phyloP scores from a whole-genome alignment of 2,113 vertebrate genomes.

The Ailuropoda melanoleuca region DNA sequence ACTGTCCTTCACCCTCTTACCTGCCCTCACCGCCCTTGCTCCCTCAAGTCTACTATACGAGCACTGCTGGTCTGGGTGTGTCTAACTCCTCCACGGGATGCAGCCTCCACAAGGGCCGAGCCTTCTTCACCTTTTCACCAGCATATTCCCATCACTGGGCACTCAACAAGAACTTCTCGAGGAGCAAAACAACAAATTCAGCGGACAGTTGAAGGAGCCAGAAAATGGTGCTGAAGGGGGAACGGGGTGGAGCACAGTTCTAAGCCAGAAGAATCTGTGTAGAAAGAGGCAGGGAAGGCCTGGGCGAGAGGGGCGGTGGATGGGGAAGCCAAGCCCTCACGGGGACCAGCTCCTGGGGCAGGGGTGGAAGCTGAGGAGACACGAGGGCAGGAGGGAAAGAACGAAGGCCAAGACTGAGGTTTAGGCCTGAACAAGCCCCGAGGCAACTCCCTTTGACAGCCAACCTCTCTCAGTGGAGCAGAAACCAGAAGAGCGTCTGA shows the following conservation, averaged over 20 bases:
- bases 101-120: not conserved
- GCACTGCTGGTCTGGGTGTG: fast-evolving
- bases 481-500: not conserved
- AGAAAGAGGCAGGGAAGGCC: not conserved
- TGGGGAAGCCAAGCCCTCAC: not conserved
- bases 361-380: not conserved
- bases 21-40: not conserved
- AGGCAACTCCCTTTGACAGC: not conserved
- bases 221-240: not conserved
- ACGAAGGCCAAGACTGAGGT: not conserved
- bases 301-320: no score
- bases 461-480: not conserved
- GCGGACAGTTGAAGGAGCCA: not conserved
- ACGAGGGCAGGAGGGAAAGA: not conserved
- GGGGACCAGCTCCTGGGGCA: not conserved
- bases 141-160: not conserved
- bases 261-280: not conserved
- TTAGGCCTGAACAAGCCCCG: not conserved
- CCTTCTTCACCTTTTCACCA: not conserved
- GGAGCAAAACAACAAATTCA: not conserved
- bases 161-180: not conserved
- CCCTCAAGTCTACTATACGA: not conserved
- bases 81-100: not conserved
- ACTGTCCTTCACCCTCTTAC: not conserved
- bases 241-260: not conserved